Base-by-base conservation (phyloP, 2,797 vertebrate species). In the Gallinago nigripennis region DNA sequence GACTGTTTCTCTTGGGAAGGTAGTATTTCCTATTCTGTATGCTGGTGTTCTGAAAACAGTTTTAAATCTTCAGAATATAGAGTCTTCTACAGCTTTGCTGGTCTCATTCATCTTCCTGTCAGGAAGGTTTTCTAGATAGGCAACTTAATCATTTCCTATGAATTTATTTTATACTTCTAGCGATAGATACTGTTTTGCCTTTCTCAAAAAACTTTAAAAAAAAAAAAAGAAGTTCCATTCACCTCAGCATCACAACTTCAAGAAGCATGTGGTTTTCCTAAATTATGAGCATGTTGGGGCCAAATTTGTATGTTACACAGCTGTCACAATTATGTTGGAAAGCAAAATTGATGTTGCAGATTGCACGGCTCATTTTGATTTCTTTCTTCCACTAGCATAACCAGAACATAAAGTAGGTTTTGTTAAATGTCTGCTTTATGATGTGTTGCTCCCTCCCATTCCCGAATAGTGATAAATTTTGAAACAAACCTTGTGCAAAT, bases 401-500 rank as follows among this genome's bases (percentile, higher is more conserved):
- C 24, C 33, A 45, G 30, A 79, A 86, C 31, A 46, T 61, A 28
- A 80, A 50, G 35, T 33, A 60, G 81, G 53, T 63, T 53, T 71
- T 72, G 33, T 93, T 77, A 84, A 79, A 81, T 78, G 17, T 90
- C 76, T 94, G 11, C 8, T 95, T 93, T 92, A 64, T 77, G 51
- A 37, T 80, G 7, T 46, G 20, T 71, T 82, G 6, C 14, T 82
- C 35, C n/a, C 24, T 94, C 12, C 31, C 41, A 7, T 23, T 83
- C 57, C 31, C 13, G 9, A 12, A 25, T 39, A 51, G 54, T 69
- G 63, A 65, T 68, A 35, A 75, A 76, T 88, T 81, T 78, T 81
- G 53, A 81, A 88, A 58, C 71, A 81, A 94, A 68, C 28, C 3
- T 17, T 35, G 11, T 72, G n/a, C 31, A 64, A 12, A 53, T 78